A percentile compares a stretch with the other conserved stretches of the same genome.
phyloP scores from a whole-genome alignment of 1,140 invertebrate species.

The Chionoecetes opilio region DNA sequence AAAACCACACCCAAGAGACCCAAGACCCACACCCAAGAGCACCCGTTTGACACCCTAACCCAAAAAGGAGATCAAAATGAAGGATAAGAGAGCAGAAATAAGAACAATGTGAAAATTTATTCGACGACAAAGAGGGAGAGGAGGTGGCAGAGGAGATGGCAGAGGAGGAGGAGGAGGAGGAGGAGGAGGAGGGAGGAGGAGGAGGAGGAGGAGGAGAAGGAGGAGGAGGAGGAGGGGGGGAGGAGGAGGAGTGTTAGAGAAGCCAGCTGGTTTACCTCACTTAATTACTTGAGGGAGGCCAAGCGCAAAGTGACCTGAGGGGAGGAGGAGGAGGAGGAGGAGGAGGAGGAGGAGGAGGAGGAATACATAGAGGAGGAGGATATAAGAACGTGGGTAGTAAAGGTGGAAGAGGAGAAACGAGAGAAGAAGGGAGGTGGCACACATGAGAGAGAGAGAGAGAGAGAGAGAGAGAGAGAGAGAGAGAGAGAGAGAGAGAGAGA shows the following conservation, averaged over 20 bases:
- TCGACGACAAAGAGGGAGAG: not conserved
- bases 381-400: not conserved
- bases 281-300: constrained; percentile 23
- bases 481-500: constrained; percentile 37
- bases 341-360: not conserved
- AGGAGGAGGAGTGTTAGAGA: not conserved
- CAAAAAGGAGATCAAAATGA: no score
- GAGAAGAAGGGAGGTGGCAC: not conserved
- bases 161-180: not conserved
- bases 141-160: not conserved
- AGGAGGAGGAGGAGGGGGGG: not conserved
- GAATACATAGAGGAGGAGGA: not conserved
- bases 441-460: not conserved
- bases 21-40: no score
- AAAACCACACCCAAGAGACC: no score
- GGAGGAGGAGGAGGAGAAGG: not conserved
- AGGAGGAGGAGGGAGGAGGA: not conserved
- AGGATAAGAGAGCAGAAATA: not conserved
- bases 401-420: not conserved
- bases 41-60: no score
- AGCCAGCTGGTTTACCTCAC: not conserved
- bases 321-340: not conserved
- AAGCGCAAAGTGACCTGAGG: not conserved
- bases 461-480: constrained; percentile 32
- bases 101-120: not conserved